phyloP scores from a whole-genome alignment of 2,113 vertebrate species.

The Zapus hudsonius region DNA sequence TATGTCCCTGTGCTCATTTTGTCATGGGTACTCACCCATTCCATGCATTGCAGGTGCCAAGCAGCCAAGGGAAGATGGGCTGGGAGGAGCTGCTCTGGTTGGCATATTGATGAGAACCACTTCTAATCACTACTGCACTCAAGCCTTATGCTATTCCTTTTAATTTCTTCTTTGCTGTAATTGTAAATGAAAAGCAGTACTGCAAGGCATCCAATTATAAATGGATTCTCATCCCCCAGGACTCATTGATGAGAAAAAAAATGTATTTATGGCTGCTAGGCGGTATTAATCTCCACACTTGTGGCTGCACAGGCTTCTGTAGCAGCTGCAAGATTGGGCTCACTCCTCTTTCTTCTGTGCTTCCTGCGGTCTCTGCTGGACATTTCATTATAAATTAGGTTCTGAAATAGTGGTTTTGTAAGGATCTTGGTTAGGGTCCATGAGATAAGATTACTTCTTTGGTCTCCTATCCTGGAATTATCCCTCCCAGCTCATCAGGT shows the following conservation, averaged over 20 bases:
- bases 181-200: slow-evolving; percentile 72
- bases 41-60: background rate
- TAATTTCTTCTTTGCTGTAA: slow-evolving; percentile 60
- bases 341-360: background rate
- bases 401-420: slow-evolving; percentile 32
- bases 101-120: background rate
- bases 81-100: background rate
- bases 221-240: slow-evolving; percentile 51
- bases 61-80: rapidly evolving
- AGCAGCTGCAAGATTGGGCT: background rate
- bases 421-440: slow-evolving; percentile 39
- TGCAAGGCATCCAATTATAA: slow-evolving; percentile 70
- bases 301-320: background rate
- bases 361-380: slow-evolving; percentile 20
- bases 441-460: background rate
- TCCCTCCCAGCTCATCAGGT: background rate
- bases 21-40: rapidly evolving
- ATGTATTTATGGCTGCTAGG: slow-evolving; percentile 50
- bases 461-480: background rate
- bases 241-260: slow-evolving; percentile 49
- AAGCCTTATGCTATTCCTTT: slow-evolving; percentile 3
- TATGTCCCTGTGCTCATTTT: background rate
- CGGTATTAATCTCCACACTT: slow-evolving; percentile 49
- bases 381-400: background rate
- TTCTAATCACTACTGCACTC: background rate